These are phyloP conservation scores for Calonectris borealis DNA, from an alignment of 2,113 vertebrate genomes.

Conservation along the genomic window DNA sequence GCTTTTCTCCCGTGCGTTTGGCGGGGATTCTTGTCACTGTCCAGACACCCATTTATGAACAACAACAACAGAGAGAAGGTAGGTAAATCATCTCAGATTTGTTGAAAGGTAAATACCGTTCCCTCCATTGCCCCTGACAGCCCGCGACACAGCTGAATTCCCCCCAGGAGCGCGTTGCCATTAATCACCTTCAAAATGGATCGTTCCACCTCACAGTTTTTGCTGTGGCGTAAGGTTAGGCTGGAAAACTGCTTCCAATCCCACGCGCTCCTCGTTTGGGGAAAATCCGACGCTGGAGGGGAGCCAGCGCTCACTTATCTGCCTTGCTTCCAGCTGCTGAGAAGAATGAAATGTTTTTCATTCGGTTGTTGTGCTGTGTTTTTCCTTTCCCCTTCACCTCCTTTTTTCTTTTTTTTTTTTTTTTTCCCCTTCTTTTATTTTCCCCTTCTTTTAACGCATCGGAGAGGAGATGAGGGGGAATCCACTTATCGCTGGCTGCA, in stretches of 20 bases:
- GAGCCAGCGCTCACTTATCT: not conserved
- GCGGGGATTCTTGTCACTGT: not conserved
- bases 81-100: not conserved
- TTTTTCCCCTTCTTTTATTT: no score
- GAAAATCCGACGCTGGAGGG: not conserved
- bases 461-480: not conserved
- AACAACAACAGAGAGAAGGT: not conserved
- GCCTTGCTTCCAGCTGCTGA: not conserved
- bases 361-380: not conserved
- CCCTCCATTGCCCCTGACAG: constrained; percentile 43
- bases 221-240: not conserved
- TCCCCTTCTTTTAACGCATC: not conserved
- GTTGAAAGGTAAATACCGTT: constrained; percentile 43
- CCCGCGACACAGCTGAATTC: constrained; percentile 18
- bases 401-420: not conserved
- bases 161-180: not conserved
- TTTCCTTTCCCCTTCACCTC: not conserved
- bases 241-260: not conserved
- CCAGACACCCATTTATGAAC: constrained; percentile 4
- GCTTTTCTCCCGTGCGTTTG: not conserved
- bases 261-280: not conserved
- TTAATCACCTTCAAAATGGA: constrained; percentile 53
- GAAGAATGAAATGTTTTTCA: not conserved
- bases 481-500: not conserved
- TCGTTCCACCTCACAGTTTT: not conserved